Evolutionary conservation across 2,888 invertebrate genomes (phyloP), one percentile per base, ranked within the genome.

Genomic region (Drepanosiphum platanoidis): DNA sequence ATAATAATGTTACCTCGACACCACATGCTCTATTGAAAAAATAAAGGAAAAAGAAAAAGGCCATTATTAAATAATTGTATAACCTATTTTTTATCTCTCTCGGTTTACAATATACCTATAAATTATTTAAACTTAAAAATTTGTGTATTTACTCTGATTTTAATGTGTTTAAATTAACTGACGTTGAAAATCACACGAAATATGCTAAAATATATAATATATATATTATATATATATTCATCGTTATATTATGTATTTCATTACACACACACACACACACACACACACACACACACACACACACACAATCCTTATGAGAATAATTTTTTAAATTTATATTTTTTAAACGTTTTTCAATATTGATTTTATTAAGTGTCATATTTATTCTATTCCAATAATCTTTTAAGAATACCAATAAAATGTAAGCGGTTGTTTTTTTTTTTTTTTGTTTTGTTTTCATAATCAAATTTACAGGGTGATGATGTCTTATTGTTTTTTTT

Each of bases 11-110:
- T 61, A 72, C 39, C 11, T 71, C 30, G 58, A 81, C 58, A 61
- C 71, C 71, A 39, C 71, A 61, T n/a, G n/a, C n/a, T 61, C 32
- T 61, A 30, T 81, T 61, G 22, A 71, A 58, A 71, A 58, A 46
- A 72, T 32, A 61, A 81, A 72, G n/a, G n/a, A n/a, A n/a, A n/a
- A n/a, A n/a, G n/a, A n/a, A n/a, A n/a, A n/a, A n/a, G n/a, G n/a
- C n/a, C n/a, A n/a, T n/a, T n/a, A n/a, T n/a, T n/a, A n/a, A n/a
- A n/a, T n/a, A n/a, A n/a, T n/a, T n/a, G n/a, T n/a, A n/a, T n/a
- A n/a, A n/a, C n/a, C n/a, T n/a, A n/a, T n/a, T n/a, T n/a, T n/a
- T n/a, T n/a, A n/a, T n/a, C n/a, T n/a, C n/a, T n/a, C n/a, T n/a
- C n/a, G n/a, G n/a, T 34, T 34, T 52, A 22, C 15, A n/a, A 27